Conservation (phyloP, 1,140 invertebrate genomes). For the Aphis craccivora region DNA sequence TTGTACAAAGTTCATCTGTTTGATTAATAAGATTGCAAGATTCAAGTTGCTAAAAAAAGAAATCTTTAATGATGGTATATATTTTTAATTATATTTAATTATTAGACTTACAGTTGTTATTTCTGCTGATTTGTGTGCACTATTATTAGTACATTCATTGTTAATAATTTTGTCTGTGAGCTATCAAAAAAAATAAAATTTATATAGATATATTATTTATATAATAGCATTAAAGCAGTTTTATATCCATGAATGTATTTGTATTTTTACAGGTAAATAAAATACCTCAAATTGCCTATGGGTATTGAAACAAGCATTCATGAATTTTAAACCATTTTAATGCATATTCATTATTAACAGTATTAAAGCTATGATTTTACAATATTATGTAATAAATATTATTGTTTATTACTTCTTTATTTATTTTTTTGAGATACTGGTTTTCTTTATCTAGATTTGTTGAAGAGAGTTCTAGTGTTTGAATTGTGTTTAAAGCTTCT, state of each 20-base stretch:
- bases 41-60: not conserved
- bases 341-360: not conserved
- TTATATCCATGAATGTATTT: not conserved
- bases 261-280: not conserved
- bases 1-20: not conserved
- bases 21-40: not conserved
- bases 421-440: slow-evolving; percentile 53
- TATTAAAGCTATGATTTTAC: slow-evolving; percentile 8
- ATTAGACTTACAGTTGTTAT: slow-evolving; percentile 26
- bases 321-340: not conserved
- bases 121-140: not conserved
- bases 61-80: not conserved
- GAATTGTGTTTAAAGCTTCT: slow-evolving; percentile 53
- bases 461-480: slow-evolving; percentile 48
- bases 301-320: not conserved
- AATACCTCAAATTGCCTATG: not conserved
- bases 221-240: not conserved
- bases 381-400: not conserved
- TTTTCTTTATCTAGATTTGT: slow-evolving; percentile 58
- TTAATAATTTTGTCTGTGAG: slow-evolving; percentile 31
- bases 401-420: slow-evolving; percentile 48
- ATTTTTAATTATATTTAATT: not conserved
- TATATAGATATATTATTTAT: not conserved
- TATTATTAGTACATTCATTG: not conserved
- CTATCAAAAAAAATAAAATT: slow-evolving; percentile 23